These are phyloP conservation scores for Stegodyphus mimosarum DNA, from an alignment of 1,140 invertebrate genomes.

Conservation along the genomic window DNA sequence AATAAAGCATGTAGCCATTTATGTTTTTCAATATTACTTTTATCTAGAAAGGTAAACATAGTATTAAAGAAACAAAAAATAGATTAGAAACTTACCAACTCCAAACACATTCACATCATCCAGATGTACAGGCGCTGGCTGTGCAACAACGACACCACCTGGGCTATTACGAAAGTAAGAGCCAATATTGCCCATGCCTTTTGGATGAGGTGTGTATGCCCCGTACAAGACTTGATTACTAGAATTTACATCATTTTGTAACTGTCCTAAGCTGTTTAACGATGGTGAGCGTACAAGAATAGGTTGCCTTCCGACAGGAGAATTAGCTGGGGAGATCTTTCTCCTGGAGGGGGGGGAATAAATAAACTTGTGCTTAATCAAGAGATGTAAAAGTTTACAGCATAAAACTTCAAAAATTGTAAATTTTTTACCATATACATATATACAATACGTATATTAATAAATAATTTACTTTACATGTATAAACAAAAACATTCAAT, in stretches of 20 bases:
- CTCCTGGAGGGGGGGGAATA: no score
- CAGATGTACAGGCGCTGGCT: conserved; percentile 39
- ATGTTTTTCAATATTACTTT: no score
- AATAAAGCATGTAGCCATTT: no score
- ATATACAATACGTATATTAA: no score
- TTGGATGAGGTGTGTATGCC: neutral
- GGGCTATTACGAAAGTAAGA: conserved; percentile 42
- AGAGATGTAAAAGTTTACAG: no score
- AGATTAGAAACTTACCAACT: conserved; percentile 36
- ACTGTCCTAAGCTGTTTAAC: conserved; percentile 32
- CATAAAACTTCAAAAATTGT: no score
- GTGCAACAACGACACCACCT: conserved; percentile 32
- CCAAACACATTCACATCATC: conserved; percentile 48
- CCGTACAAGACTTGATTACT: conserved; percentile 18
- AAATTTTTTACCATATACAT: no score
- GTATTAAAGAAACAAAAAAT: no score
- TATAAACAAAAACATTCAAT: no score
- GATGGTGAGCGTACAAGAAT: conserved; percentile 47
- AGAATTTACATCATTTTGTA: conserved; percentile 21
- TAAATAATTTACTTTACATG: no score
- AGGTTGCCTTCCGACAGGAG: conserved; percentile 22
- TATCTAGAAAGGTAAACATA: neutral
- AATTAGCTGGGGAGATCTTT: conserved; percentile 35
- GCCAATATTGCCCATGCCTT: conserved; percentile 44
- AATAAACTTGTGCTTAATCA: no score